Evolutionary conservation across 2,797 vertebrate genomes (phyloP).

Genomic region (Trachops cirrhosus): DNA sequence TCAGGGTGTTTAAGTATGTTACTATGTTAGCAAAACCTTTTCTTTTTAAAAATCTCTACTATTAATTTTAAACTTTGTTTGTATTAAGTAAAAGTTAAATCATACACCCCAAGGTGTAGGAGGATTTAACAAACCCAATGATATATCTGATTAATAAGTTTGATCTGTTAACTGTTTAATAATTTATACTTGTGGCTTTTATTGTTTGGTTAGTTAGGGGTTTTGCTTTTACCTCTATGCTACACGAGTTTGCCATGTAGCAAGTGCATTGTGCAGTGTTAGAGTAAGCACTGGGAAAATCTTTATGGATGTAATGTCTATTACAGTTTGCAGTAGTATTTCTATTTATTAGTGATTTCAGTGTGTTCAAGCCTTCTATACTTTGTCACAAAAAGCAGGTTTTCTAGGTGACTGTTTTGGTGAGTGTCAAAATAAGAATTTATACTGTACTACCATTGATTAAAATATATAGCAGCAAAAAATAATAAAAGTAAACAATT

Average conservation of each 20-base stretch:
- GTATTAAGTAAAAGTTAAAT: slow-evolving; percentile 93
- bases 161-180: slow-evolving; percentile 95
- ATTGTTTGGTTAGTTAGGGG: slow-evolving; percentile 83
- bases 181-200: slow-evolving; percentile 90
- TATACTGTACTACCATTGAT: slow-evolving; percentile 99
- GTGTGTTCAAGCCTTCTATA: slow-evolving; percentile 99
- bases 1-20: slow-evolving; percentile 94
- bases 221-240: slow-evolving; percentile 94
- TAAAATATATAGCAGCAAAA: slow-evolving; percentile 94
- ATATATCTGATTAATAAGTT: slow-evolving; percentile 91
- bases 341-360: slow-evolving; percentile 99
- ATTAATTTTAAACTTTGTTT: slow-evolving; percentile 83
- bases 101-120: slow-evolving; percentile 96
- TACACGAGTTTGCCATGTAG: slow-evolving; percentile 99
- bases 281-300: slow-evolving; percentile 98
- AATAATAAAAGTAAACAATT: not conserved
- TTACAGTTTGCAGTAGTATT: slow-evolving; percentile 99
- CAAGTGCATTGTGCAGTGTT: slow-evolving; percentile 99
- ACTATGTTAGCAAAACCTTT: slow-evolving; percentile 89
- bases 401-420: slow-evolving; percentile 99
- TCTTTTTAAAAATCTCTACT: slow-evolving; percentile 82
- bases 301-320: slow-evolving; percentile 99
- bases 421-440: slow-evolving; percentile 99
- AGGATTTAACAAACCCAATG: slow-evolving; percentile 90
- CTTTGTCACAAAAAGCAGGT: slow-evolving; percentile 99